Conservation (phyloP, 2,113 vertebrate genomes). For the Sander lucioperca region DNA sequence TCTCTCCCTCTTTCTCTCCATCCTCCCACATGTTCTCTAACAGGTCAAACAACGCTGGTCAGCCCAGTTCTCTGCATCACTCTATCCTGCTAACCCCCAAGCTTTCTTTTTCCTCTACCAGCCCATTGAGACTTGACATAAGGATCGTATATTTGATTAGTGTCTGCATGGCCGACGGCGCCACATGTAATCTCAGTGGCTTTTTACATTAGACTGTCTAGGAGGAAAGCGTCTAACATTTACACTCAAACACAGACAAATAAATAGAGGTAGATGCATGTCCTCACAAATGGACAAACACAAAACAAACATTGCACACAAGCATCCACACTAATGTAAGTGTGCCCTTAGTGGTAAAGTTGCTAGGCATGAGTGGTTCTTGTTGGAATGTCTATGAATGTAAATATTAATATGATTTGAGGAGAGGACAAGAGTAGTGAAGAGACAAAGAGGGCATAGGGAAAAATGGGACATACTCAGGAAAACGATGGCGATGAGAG, state of each 20-base stretch:
- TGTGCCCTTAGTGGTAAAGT: not conserved
- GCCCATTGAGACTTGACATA: slow-evolving; percentile 61
- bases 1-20: slow-evolving; percentile 8
- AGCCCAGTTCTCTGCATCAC: slow-evolving; percentile 13
- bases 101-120: slow-evolving; percentile 37
- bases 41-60: slow-evolving; percentile 41
- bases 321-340: not conserved
- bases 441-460: not conserved
- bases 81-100: slow-evolving; percentile 13
- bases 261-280: slow-evolving; percentile 4
- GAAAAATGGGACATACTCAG: not conserved
- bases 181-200: slow-evolving; percentile 63
- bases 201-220: slow-evolving; percentile 60
- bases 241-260: slow-evolving; percentile 21
- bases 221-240: slow-evolving; percentile 32
- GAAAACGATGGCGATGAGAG: not conserved
- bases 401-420: slow-evolving; percentile 16
- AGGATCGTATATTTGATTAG: slow-evolving; percentile 71
- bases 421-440: slow-evolving; percentile 5
- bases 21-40: slow-evolving; percentile 32
- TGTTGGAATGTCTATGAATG: slow-evolving; percentile 47
- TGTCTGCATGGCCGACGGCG: slow-evolving; percentile 36
- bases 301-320: not conserved
- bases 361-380: slow-evolving; percentile 15
- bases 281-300: not conserved